Conservation (phyloP, 1,140 invertebrate genomes). For the Chrysoperla carnea region DNA sequence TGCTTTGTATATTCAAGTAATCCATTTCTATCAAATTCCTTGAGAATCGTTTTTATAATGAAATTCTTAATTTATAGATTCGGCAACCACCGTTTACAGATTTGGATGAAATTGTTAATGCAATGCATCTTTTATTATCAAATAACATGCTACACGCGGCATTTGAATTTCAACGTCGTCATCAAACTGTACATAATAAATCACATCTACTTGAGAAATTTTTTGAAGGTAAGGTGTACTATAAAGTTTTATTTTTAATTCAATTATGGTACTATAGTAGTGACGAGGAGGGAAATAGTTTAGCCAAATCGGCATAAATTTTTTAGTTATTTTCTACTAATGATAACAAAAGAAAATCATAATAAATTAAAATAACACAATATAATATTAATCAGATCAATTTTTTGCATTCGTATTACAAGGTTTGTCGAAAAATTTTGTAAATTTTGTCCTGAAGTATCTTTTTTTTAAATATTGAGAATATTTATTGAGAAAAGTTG, state of each 20-base stretch:
- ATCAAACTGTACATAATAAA: constrained; percentile 3
- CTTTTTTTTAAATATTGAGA: too few species aligned
- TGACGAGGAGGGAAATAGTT: too few species aligned
- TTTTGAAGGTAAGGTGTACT: constrained; percentile 9
- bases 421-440: too few species aligned
- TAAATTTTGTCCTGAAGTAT: too few species aligned
- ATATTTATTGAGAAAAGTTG: too few species aligned
- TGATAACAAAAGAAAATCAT: too few species aligned
- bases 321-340: too few species aligned
- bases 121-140: constrained; percentile 12
- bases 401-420: too few species aligned
- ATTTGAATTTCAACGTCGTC: constrained; percentile 14
- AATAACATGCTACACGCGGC: constrained; percentile 19
- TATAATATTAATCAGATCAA: too few species aligned
- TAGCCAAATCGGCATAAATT: too few species aligned
- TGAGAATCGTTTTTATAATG: background rate
- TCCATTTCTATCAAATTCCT: background rate
- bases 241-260: constrained; percentile 1
- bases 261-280: too few species aligned
- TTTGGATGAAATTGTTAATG: constrained; percentile 13
- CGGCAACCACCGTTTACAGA: constrained; percentile 13
- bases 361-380: too few species aligned
- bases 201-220: constrained; percentile 10
- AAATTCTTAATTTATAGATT: constrained; percentile 6
- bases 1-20: constrained; percentile 15